phyloP scores from a whole-genome alignment of 2,888 invertebrate species.

The Chesias legatella region DNA sequence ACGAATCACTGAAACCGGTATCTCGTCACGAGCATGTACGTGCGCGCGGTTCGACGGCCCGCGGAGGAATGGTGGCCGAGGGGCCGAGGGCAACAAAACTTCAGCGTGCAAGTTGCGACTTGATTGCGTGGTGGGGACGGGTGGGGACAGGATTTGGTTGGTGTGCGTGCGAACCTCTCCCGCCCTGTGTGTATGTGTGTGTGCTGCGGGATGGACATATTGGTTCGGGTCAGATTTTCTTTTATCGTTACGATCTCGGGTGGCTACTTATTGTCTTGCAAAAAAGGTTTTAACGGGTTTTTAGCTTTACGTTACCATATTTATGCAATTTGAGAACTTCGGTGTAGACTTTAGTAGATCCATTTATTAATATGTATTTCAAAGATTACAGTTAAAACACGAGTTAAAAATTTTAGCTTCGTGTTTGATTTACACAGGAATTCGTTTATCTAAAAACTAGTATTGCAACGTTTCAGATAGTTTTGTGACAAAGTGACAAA shows the following conservation, averaged over 20 bases:
- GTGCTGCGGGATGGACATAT: slow-evolving; percentile 45
- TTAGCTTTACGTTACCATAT: slow-evolving; percentile 16
- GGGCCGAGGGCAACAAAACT: slow-evolving; percentile 47
- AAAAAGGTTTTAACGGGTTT: slow-evolving; percentile 28
- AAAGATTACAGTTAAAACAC: too few species aligned
- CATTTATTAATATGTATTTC: too few species aligned
- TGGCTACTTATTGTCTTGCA: slow-evolving; percentile 31
- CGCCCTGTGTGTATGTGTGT: slow-evolving; percentile 25
- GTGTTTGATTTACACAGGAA: too few species aligned
- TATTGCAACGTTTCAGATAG: too few species aligned
- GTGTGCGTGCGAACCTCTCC: slow-evolving; percentile 31
- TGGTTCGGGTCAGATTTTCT: slow-evolving; percentile 51
- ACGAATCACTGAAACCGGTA: slow-evolving; percentile 65
- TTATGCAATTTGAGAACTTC: slow-evolving; percentile 12
- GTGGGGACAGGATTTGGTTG: slow-evolving; percentile 31
- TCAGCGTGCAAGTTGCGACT: slow-evolving; percentile 62
- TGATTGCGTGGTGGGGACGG: slow-evolving; percentile 44
- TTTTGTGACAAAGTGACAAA: too few species aligned
- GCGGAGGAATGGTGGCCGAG: slow-evolving; percentile 60
- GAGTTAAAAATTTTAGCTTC: too few species aligned
- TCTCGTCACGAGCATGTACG: slow-evolving; percentile 45
- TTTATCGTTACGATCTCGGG: slow-evolving; percentile 48
- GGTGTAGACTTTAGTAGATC: too few species aligned
- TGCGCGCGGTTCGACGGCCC: slow-evolving; percentile 52
- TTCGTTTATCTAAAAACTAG: too few species aligned